Percentiles rank a stretch among this genome's conserved stretches.
Conservation (phyloP, 2,113 vertebrate species). For the Cyprinodon brontotheroides region DNA sequence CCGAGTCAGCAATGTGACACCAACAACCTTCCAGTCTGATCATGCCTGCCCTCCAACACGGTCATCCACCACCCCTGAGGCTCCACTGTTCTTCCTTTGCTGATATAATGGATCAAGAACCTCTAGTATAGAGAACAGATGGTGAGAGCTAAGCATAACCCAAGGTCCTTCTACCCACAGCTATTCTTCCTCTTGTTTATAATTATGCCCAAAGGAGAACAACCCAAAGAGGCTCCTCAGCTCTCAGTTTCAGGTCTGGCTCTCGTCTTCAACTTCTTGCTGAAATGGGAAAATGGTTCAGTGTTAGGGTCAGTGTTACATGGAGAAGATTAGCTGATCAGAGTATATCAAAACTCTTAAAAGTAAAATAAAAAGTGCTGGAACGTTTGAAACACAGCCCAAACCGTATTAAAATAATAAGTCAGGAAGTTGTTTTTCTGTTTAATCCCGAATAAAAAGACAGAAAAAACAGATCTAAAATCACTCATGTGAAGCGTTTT, state of each 20-base stretch:
- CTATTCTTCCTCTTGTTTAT: constrained; percentile 45
- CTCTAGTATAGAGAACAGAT: constrained; percentile 61
- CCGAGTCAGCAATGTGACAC: constrained; percentile 29
- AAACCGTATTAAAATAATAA: constrained; percentile 1
- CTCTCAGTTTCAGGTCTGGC: constrained; percentile 28
- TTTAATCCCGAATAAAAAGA: neutral
- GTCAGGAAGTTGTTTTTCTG: neutral
- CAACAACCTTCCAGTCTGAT: constrained; percentile 31
- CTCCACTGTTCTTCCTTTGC: constrained; percentile 49
- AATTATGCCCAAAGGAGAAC: constrained; percentile 65
- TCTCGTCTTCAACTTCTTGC: constrained; percentile 16
- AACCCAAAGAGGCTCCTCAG: constrained; percentile 34
- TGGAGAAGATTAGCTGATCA: constrained; percentile 22
- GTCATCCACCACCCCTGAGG: constrained; percentile 41
- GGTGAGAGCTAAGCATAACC: constrained; percentile 38
- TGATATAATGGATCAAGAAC: constrained; percentile 60
- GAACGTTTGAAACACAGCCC: neutral
- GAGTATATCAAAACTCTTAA: constrained; percentile 19
- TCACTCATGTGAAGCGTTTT: constrained; percentile 24
- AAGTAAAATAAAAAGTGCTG: neutral
- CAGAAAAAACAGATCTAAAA: constrained; percentile 8
- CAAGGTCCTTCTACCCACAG: constrained; percentile 36
- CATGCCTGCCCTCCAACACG: constrained; percentile 12
- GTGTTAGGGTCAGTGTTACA: constrained; percentile 38
- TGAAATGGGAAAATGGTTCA: constrained; percentile 25